Base-by-base conservation (phyloP, 2,113 vertebrate species). In the Caloenas nicobarica region DNA sequence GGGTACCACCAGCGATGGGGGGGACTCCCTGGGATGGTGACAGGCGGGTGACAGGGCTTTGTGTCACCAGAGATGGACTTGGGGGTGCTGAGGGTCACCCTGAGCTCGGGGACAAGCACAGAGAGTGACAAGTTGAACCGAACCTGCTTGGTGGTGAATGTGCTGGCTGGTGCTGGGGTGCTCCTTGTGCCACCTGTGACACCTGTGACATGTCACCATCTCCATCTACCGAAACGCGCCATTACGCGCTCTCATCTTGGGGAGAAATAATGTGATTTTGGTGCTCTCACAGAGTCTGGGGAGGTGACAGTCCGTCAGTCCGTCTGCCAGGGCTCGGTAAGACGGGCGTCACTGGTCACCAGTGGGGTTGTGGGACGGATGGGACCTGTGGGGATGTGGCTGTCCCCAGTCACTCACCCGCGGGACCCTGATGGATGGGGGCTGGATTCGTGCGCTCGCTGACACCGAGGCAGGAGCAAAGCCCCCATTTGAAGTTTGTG, bases 251-350 rank as follows among this genome's bases (percentile, higher is more conserved):
- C 42, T 44, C 42, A 2, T 13, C 31, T 17, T 54, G 36, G 53
- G 56, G 13, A 23, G 44, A 44, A 62, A 1, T 56, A 3, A 23
- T 0, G 5, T 56, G 74, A 62, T 74, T 26, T 79, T 0, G 3
- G 53, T 28, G 28, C 28, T 73, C 7, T 29, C 4, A 3, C 19
- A 31, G 28, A 33, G 0, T 0, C n/a, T 0, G 7, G 10, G 53
- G 42, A 78, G 61, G 66, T 24, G 51, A 2, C 9, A 3, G 11
- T 48, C 69, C 1, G 3, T 42, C 77, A 2, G 40, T 40, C 36
- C 22, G 15, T 44, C 53, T 24, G 28, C 19, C 4, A 5, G 68
- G 62, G 33, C 34, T 57, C 2, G 1, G 33, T n/a, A 23, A 17
- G 57, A 11, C 2, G 0, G 0, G 3, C 3, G 29, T 29, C 53